A percentile compares a stretch with the other conserved stretches of the same genome.
These are phyloP conservation scores for Actenoides hombroni DNA, from an alignment of 2,113 vertebrate species.

Conservation along the genomic window DNA sequence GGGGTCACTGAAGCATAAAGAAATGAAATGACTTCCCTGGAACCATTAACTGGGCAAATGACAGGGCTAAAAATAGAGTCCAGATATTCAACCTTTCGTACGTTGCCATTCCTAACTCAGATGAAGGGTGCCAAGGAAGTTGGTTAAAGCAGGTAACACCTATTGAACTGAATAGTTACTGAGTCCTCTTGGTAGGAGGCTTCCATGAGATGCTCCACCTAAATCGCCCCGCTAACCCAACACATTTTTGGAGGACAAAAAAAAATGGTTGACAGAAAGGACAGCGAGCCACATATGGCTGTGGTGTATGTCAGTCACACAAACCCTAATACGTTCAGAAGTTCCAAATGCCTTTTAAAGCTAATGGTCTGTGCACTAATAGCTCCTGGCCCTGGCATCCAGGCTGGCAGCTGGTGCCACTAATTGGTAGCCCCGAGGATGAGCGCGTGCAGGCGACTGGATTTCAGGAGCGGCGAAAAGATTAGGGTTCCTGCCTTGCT, in stretches of 20 bases:
- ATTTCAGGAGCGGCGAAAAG: background rate
- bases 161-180: background rate
- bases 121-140: background rate
- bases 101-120: background rate
- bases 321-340: constrained; percentile 13
- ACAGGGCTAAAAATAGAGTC: constrained; percentile 46
- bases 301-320: constrained; percentile 3
- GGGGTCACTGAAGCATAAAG: constrained; percentile 33
- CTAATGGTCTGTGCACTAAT: constrained; percentile 70
- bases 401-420: constrained; percentile 71
- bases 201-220: background rate
- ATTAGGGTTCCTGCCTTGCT: constrained; percentile 42
- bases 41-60: constrained; percentile 46
- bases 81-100: background rate
- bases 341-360: constrained; percentile 69
- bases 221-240: background rate
- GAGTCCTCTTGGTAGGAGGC: background rate
- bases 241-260: background rate
- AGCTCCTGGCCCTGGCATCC: constrained; percentile 62
- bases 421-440: constrained; percentile 65
- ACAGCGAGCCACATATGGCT: constrained; percentile 25
- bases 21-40: constrained; percentile 38
- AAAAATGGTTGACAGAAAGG: background rate
- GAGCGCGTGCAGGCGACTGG: background rate
- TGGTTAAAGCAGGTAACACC: background rate